phyloP scores from a whole-genome alignment of 35 echinoderm and acorn worm genomes.

The Heliocidaris tuberculata region DNA sequence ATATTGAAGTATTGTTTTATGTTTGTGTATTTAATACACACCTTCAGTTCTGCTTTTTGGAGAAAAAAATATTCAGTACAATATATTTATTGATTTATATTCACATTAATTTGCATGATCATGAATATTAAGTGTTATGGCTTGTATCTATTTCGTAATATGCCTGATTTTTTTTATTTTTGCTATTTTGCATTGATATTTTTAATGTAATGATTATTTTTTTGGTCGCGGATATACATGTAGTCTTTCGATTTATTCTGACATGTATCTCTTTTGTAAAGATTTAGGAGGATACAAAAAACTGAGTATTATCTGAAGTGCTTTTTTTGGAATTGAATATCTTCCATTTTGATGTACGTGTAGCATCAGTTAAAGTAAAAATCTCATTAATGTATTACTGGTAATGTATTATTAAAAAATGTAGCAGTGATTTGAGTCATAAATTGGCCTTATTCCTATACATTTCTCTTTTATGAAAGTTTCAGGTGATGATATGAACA shows the following conservation, averaged over 20 bases:
- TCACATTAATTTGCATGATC: neutral
- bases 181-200: neutral
- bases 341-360: too few species aligned
- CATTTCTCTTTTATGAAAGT: too few species aligned
- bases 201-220: neutral
- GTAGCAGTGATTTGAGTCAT: too few species aligned
- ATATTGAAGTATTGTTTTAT: neutral
- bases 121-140: neutral
- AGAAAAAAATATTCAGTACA: neutral
- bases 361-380: too few species aligned
- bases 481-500: too few species aligned
- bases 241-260: neutral
- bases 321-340: too few species aligned
- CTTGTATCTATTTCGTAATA: neutral
- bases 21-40: neutral
- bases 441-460: too few species aligned
- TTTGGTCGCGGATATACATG: neutral
- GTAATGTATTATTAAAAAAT: too few species aligned
- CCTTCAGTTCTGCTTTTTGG: neutral
- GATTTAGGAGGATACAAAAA: too few species aligned
- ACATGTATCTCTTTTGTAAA: too few species aligned
- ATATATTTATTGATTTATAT: neutral
- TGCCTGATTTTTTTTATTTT: neutral
- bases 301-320: too few species aligned
- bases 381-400: too few species aligned